Conservation (phyloP, 1,140 invertebrate species). For the Myzus persicae region DNA sequence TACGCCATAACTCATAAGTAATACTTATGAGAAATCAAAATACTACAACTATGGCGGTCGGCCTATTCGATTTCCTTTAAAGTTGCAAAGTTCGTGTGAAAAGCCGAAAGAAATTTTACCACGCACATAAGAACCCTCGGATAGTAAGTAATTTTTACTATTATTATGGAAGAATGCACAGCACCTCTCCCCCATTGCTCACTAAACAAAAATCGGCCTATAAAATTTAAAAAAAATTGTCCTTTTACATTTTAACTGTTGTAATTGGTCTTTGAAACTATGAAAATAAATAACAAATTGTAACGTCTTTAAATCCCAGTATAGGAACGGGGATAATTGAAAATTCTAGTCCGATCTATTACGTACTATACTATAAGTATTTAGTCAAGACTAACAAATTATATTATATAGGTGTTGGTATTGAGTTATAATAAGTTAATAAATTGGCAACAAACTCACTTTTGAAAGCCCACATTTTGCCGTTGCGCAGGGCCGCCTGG, state of each 20-base stretch:
- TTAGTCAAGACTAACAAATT: not conserved
- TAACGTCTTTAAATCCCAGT: not conserved
- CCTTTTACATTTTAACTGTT: not conserved
- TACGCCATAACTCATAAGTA: too few species aligned
- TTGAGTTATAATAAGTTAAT: not conserved
- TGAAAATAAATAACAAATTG: not conserved
- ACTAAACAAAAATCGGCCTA: not conserved
- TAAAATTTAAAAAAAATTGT: not conserved
- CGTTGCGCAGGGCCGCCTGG: constrained; percentile 70
- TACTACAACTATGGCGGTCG: too few species aligned
- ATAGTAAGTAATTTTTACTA: not conserved
- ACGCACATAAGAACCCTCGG: not conserved
- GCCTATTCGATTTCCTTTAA: too few species aligned
- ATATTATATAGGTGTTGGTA: not conserved
- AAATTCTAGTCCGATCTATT: not conserved
- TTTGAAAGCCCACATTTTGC: constrained; percentile 71
- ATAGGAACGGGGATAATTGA: not conserved
- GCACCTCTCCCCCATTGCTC: not conserved
- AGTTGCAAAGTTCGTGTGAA: not conserved
- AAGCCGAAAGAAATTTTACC: too few species aligned
- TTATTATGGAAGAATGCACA: not conserved
- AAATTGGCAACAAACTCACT: constrained; percentile 38
- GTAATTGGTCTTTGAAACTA: too few species aligned
- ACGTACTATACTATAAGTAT: not conserved
- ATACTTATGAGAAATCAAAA: too few species aligned